A percentile compares a stretch with the other conserved stretches of the same genome.
Conservation (phyloP, 2,888 invertebrate genomes). For the Dione vanillae region DNA sequence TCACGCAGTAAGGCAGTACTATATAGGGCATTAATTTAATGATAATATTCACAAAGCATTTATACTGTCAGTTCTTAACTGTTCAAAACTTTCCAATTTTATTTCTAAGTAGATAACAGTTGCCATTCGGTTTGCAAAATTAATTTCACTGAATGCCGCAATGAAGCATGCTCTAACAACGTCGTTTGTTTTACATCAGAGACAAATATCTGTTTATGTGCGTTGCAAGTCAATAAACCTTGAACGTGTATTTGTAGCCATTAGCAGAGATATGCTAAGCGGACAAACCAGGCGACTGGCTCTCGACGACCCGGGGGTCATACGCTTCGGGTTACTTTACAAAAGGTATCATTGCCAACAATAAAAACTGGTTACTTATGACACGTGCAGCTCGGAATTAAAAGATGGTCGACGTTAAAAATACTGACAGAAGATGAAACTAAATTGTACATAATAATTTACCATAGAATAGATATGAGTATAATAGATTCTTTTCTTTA, state of each 20-base stretch:
- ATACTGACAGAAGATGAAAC: background rate
- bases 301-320: constrained; percentile 33
- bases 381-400: background rate
- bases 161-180: constrained; percentile 8
- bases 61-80: background rate
- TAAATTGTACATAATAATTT: background rate
- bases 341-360: constrained; percentile 27
- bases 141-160: constrained; percentile 4
- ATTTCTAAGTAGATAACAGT: background rate
- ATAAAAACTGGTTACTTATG: constrained; percentile 21
- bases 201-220: constrained; percentile 18
- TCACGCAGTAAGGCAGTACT: background rate
- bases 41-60: background rate
- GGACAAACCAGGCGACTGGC: constrained; percentile 22
- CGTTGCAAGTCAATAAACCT: constrained; percentile 38
- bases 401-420: background rate
- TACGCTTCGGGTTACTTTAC: constrained; percentile 28
- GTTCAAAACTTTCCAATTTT: background rate
- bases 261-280: constrained; percentile 40
- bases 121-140: background rate
- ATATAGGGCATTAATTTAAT: background rate
- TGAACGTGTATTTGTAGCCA: constrained; percentile 34
- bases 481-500: background rate
- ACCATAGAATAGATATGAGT: background rate
- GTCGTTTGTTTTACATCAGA: constrained; percentile 11